Evolutionary conservation across 2,888 invertebrate genomes (phyloP), one percentile per base, ranked within the genome.

Genomic region (Pristionchus entomophagus): DNA sequence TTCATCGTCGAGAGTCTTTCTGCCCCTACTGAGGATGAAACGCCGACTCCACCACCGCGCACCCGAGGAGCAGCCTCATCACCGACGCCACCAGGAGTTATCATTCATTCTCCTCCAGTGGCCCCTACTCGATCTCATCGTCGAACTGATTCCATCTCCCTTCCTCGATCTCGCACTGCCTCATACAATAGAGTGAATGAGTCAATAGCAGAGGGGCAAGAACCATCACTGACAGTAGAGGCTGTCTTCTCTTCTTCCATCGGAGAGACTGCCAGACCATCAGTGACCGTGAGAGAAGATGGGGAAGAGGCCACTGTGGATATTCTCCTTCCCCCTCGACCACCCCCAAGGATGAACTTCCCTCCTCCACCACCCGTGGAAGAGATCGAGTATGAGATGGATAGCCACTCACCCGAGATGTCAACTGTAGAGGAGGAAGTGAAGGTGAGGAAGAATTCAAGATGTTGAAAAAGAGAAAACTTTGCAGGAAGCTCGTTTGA

Each of bases 331-430:
- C 73, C 73, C 19, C 78, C 78, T 3, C 59, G 82, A 38, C 35
- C 59, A 12, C 82, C 82, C 26, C 82, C 82, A 10, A 26, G 35
- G 17, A 56, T 82, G 62, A 41, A 59, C 38, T 82, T 82, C 62
- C 82, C 82, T n/a, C 59, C 56, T 19, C 82, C 82, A 17, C 82
- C 82, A 38, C 82, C 82, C 14, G 62, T 65, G 12, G 84, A 84
- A n/a, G 84, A 49, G 49, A 62, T 59, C 5, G 59, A 82, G 12
- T 56, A 59, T 29, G 78, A 82, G 59, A 82, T 22, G n/a, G 69
- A 73, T 8, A 35, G 35, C 26, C 29, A 62, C 10, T 0, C 65
- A n/a, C 5, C 26, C 12, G 26, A 19, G 38, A 41, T 26, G 73
- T 26, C 73, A 41, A 73, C 73, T 10, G 38, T 62, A 1, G 82